Evolutionary conservation across 2,113 vertebrate genomes (phyloP).

Genomic region (Hiodon alosoides): DNA sequence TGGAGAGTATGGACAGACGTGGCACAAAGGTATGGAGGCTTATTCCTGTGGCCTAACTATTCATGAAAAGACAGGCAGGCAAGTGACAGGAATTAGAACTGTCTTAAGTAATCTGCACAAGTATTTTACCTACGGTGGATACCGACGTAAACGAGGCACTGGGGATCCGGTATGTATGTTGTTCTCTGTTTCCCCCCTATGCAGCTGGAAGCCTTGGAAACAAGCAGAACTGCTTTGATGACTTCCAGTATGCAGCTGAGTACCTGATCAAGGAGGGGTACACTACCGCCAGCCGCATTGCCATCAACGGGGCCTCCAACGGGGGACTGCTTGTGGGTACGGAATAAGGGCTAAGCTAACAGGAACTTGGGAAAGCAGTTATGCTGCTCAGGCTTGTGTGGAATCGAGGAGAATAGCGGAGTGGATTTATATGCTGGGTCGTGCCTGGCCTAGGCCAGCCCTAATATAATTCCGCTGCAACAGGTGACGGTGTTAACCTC

Average conservation of each 20-base stretch:
- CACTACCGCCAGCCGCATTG: constrained; percentile 49
- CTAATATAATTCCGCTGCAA: no score
- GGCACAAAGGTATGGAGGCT: constrained; percentile 60
- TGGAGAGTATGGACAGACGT: constrained; percentile 66
- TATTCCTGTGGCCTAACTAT: not conserved
- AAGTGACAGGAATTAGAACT: not conserved
- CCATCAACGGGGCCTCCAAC: constrained; percentile 66
- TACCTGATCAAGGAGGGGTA: constrained; percentile 58
- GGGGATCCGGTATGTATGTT: constrained; percentile 3
- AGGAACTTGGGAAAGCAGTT: not conserved
- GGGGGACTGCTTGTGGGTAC: constrained; percentile 64
- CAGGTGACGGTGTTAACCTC: no score
- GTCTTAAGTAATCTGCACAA: not conserved
- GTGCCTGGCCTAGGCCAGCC: no score
- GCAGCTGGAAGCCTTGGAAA: constrained; percentile 56
- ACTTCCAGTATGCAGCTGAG: constrained; percentile 65
- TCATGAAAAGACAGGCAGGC: not conserved
- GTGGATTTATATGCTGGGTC: no score
- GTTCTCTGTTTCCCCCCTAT: constrained; percentile 6
- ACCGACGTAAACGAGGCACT: not conserved
- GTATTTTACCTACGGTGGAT: no score
- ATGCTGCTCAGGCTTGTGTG: no score
- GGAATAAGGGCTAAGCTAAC: not conserved
- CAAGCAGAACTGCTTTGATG: constrained; percentile 68
- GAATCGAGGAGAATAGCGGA: no score